Evolutionary conservation across 2,797 vertebrate genomes (phyloP).

Genomic region (Pelobates cultripes): DNA sequence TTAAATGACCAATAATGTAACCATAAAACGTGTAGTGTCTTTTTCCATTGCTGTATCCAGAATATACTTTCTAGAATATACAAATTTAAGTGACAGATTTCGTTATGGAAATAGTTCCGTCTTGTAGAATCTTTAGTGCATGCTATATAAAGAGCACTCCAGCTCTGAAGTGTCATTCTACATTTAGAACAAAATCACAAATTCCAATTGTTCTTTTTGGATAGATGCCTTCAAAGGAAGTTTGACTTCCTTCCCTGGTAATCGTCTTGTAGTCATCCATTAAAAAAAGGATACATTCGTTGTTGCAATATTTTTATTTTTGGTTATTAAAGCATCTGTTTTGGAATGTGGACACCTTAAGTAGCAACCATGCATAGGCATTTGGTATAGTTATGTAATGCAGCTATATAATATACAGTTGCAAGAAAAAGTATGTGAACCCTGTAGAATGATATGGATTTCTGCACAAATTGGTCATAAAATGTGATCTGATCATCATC

Average conservation of each 20-base stretch:
- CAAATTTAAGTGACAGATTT: background rate
- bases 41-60: no score
- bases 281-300: conserved; percentile 3
- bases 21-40: no score
- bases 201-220: conserved; percentile 39
- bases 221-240: conserved; percentile 47
- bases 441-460: no score
- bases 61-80: no score
- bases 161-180: background rate
- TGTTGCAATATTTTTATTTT: background rate
- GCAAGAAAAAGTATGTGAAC: no score
- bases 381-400: no score
- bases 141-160: conserved; percentile 24
- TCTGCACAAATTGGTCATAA: no score
- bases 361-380: no score
- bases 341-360: background rate
- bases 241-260: conserved; percentile 48
- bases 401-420: no score
- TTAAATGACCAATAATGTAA: no score
- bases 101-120: background rate
- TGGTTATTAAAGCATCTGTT: conserved; percentile 2
- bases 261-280: conserved; percentile 14
- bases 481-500: no score
- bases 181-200: conserved; percentile 26
- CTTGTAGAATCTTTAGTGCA: background rate